Percentiles rank a stretch among this genome's conserved stretches.
These are phyloP conservation scores for Phocides pigmalion DNA, from an alignment of 1,140 invertebrate species.

Conservation along the genomic window DNA sequence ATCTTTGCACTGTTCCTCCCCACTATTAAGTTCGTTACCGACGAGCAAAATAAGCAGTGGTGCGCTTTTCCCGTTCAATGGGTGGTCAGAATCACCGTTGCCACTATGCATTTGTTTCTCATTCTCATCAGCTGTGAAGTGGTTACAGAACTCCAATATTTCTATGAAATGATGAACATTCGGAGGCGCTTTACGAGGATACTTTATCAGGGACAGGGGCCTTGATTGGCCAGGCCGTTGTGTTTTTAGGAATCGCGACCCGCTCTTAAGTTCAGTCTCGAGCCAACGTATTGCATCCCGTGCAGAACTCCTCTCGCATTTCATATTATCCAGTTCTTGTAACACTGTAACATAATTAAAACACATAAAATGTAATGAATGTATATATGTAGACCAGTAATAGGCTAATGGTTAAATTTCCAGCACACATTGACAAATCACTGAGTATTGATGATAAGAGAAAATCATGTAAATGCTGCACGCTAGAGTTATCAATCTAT, in stretches of 20 bases:
- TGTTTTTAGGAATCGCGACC: slow-evolving; percentile 91
- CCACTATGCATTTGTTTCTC: slow-evolving; percentile 65
- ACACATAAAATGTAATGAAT: no score
- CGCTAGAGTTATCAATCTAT: no score
- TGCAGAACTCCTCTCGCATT: slow-evolving; percentile 90
- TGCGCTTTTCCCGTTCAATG: slow-evolving; percentile 56
- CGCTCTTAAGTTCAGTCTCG: slow-evolving; percentile 92
- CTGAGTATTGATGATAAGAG: no score
- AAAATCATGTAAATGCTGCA: no score
- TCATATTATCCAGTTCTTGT: slow-evolving; percentile 93
- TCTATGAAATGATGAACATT: slow-evolving; percentile 77
- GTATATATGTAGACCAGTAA: no score
- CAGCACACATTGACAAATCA: background rate
- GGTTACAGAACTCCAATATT: slow-evolving; percentile 81
- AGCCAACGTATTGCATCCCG: slow-evolving; percentile 96
- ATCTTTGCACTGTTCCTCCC: slow-evolving; percentile 71
- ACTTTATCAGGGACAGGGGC: slow-evolving; percentile 90
- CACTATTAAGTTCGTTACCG: slow-evolving; percentile 57
- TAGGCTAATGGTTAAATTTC: no score
- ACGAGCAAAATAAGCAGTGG: slow-evolving; percentile 70
- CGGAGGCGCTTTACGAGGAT: slow-evolving; percentile 84
- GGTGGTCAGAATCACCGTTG: slow-evolving; percentile 65
- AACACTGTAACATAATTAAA: slow-evolving; percentile 87
- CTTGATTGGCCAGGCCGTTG: slow-evolving; percentile 92
- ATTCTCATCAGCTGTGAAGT: slow-evolving; percentile 70